Percentiles rank a stretch among this genome's conserved stretches.
Conservation (phyloP, 2,113 vertebrate species). For the Hemichromis elongatus region DNA sequence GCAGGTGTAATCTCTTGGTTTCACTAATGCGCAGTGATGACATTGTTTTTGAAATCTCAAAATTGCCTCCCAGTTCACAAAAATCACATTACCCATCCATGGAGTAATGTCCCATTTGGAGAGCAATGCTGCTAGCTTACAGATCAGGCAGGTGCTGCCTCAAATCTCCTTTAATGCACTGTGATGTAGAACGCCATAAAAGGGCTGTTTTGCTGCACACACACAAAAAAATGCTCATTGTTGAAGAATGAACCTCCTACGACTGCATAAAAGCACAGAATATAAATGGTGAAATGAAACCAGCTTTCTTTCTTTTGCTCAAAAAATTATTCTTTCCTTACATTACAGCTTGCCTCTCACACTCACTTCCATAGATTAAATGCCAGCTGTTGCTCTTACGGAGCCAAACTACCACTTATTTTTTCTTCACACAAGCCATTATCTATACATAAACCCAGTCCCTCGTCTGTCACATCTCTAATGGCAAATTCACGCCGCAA, state of each 20-base stretch:
- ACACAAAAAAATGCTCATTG: neutral
- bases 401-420: neutral
- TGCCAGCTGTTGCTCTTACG: slow-evolving; percentile 6
- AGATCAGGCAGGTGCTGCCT: neutral
- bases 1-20: slow-evolving; percentile 36
- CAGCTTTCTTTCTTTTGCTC: neutral
- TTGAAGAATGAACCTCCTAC: neutral
- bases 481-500: neutral
- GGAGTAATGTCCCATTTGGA: slow-evolving; percentile 35
- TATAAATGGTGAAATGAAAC: neutral
- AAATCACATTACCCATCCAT: slow-evolving; percentile 52
- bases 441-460: neutral
- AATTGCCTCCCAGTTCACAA: slow-evolving; percentile 62
- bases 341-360: slow-evolving; percentile 1
- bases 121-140: neutral
- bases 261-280: neutral
- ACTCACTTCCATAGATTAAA: neutral
- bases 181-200: slow-evolving; percentile 7
- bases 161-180: slow-evolving; percentile 1
- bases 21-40: slow-evolving; percentile 54
- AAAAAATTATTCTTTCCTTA: neutral
- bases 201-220: neutral
- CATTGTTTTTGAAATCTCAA: slow-evolving; percentile 66
- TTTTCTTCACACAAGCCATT: neutral
- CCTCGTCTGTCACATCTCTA: neutral